These are phyloP conservation scores for Chaetops frenatus DNA, from an alignment of 2,113 vertebrate genomes.

Conservation along the genomic window DNA sequence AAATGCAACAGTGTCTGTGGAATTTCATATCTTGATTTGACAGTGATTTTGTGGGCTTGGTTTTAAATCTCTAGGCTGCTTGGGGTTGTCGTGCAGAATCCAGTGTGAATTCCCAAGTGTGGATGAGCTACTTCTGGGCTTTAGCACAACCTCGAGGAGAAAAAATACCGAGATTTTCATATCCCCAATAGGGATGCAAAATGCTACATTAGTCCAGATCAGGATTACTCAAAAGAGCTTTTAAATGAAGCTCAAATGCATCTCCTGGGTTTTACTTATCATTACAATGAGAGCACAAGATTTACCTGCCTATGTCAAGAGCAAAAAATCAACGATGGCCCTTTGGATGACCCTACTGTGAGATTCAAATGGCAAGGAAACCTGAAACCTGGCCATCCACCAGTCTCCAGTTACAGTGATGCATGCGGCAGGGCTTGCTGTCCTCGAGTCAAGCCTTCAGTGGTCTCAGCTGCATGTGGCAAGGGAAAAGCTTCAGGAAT, in stretches of 20 bases:
- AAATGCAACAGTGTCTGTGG: background rate
- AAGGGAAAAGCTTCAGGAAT: background rate
- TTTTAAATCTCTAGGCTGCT: background rate
- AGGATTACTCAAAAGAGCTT: background rate
- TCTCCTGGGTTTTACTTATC: background rate
- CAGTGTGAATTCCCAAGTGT: background rate
- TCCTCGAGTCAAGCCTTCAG: background rate
- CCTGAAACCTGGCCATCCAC: background rate
- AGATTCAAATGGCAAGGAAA: conserved; percentile 2
- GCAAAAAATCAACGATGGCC: background rate
- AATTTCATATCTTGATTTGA: background rate
- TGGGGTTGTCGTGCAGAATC: background rate
- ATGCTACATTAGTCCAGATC: background rate
- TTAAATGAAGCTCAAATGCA: background rate
- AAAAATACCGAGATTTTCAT: background rate
- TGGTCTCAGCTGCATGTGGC: background rate
- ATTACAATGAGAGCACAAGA: background rate
- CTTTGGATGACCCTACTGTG: background rate
- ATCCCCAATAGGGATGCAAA: background rate
- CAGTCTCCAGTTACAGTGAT: background rate
- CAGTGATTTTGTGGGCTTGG: background rate
- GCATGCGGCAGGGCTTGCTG: background rate
- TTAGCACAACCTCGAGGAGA: background rate
- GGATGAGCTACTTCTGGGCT: background rate
- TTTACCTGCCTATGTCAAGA: background rate